Conservation (phyloP, 2,113 vertebrate species). For the Apeltes quadracus region DNA sequence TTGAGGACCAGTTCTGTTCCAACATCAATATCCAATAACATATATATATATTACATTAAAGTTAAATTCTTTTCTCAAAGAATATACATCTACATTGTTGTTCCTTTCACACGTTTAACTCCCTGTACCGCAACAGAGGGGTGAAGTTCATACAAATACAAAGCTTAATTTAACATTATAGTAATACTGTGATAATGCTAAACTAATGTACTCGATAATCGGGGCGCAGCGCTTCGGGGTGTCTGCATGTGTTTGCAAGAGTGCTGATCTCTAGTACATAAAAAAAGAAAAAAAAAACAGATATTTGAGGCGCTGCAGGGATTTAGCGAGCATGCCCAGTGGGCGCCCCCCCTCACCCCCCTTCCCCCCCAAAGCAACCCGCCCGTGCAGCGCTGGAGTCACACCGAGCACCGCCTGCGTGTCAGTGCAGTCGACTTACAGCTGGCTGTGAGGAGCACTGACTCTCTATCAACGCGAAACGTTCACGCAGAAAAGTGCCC, state of each 20-base stretch:
- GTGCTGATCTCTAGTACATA: slow-evolving; percentile 79
- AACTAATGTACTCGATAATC: no score
- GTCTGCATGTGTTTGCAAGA: slow-evolving; percentile 54
- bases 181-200: no score
- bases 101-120: background rate
- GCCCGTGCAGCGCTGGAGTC: slow-evolving; percentile 77
- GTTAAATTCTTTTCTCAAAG: background rate
- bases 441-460: slow-evolving; percentile 90
- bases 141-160: no score
- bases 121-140: background rate
- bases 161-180: background rate
- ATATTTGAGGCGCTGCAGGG: slow-evolving; percentile 84
- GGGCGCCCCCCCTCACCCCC: slow-evolving; percentile 43
- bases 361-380: slow-evolving; percentile 68
- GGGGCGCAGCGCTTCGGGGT: no score
- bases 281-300: slow-evolving; percentile 64
- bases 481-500: slow-evolving; percentile 12
- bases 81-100: background rate
- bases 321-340: slow-evolving; percentile 76
- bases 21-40: background rate
- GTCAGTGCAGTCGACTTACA: slow-evolving; percentile 90
- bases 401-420: slow-evolving; percentile 87
- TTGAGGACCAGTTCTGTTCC: background rate
- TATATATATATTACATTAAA: background rate
- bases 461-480: slow-evolving; percentile 40